Conservation (phyloP, 2,888 invertebrate genomes). For the Antheraea yamamai region DNA sequence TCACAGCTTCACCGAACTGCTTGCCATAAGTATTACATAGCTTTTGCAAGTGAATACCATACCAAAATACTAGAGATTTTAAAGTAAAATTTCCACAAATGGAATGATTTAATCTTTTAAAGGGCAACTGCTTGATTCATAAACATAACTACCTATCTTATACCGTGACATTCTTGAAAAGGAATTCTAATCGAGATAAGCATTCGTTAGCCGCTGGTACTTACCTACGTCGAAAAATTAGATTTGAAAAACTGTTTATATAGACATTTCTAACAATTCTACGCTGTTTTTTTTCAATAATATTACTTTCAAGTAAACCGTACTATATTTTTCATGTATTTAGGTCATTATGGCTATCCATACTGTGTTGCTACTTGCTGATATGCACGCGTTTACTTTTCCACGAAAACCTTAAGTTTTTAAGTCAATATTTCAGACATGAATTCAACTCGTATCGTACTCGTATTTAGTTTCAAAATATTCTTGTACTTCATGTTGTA, state of each 20-base stretch:
- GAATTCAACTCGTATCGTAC: too few relatives aligned
- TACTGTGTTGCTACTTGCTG: not conserved
- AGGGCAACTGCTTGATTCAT: not conserved
- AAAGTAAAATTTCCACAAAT: constrained; percentile 21
- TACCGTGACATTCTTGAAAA: constrained; percentile 21
- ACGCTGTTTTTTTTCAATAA: not conserved
- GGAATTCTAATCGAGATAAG: constrained; percentile 23
- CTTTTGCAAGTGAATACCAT: not conserved
- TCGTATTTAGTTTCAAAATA: too few relatives aligned
- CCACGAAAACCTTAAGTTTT: too few relatives aligned
- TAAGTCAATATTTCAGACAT: too few relatives aligned
- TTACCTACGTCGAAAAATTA: constrained; percentile 4
- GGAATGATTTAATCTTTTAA: constrained; percentile 22
- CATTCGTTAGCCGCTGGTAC: not conserved
- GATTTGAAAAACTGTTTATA: not conserved
- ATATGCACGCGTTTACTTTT: too few relatives aligned
- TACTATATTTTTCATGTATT: not conserved
- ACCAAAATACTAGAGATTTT: not conserved
- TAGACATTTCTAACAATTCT: not conserved
- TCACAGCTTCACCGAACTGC: too few relatives aligned
- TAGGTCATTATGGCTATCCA: not conserved
- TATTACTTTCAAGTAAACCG: not conserved
- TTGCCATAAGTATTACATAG: not conserved
- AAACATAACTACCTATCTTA: constrained; percentile 5
- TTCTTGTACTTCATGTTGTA: not conserved